Conservation (phyloP, 2,113 vertebrate species). For the Notothenia coriiceps region DNA sequence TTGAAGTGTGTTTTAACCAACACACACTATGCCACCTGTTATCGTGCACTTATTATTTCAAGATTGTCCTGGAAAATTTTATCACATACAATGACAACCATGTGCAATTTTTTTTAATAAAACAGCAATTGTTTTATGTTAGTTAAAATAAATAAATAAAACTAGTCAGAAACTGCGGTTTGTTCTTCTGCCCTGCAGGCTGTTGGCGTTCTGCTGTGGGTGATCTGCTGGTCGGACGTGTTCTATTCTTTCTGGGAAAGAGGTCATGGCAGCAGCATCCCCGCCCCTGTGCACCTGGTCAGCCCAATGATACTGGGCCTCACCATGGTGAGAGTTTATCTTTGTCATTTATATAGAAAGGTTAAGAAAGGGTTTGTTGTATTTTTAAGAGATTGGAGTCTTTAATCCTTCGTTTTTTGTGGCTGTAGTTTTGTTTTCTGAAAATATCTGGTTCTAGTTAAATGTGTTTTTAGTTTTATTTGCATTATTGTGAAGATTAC, state of each 20-base stretch:
- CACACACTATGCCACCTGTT: too few species aligned
- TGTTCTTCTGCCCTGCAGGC: constrained; percentile 78
- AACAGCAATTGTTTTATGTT: too few species aligned
- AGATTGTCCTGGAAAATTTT: too few species aligned
- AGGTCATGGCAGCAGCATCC: constrained; percentile 75
- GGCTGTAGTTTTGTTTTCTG: not conserved
- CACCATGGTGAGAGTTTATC: constrained; percentile 90
- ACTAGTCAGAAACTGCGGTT: not conserved
- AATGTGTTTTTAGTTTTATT: not conserved
- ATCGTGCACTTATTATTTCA: too few species aligned
- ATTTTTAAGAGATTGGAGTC: too few species aligned
- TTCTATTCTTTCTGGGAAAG: constrained; percentile 98
- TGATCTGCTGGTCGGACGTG: constrained; percentile 98
- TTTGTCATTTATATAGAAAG: too few species aligned
- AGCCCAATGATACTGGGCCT: constrained; percentile 93
- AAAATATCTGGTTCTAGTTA: not conserved
- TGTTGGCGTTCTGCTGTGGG: constrained; percentile 91
- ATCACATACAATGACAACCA: too few species aligned
- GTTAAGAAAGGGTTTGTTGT: not conserved
- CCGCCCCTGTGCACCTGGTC: constrained; percentile 87
- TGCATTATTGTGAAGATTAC: not conserved
- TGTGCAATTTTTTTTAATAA: too few species aligned
- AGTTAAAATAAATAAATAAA: too few species aligned
- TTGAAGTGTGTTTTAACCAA: too few species aligned
- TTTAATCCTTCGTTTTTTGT: too few species aligned